Base-by-base conservation (phyloP, 2,888 invertebrate genomes). In the Drosophila emarginata region DNA sequence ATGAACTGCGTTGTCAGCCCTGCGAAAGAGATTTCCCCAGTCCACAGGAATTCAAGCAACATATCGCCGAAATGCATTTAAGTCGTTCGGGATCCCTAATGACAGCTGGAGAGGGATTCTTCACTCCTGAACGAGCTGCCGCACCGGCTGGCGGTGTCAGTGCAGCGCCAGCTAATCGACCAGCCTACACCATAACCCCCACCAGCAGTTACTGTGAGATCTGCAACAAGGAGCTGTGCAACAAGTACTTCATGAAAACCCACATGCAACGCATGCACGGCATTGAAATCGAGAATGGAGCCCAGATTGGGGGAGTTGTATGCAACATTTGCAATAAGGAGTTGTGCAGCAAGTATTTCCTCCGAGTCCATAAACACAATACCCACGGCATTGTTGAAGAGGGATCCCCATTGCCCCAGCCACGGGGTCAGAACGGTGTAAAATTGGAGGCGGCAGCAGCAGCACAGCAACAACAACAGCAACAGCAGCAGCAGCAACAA, bases 211-310 rank as follows among this genome's bases (percentile, higher is more conserved):
- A 97, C 91, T 99, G 99, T 91, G 98, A 98, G 91, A 98, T 99
- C 76, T 99, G 99, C 92, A 98, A 99, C 93, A 99, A 99, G 92
- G 98, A 99, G 92, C 93, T 99, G 81, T 99, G 99, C 93, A 99
- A 99, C 93, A 99, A 99, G 92, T 99, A 99, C 91, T 99, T 99
- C 92, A 97, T 99, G 96, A 98, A 99, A 91, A 99, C 99, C 1
- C 99, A 99, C 93, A 99, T 99, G 97, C 96, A 98, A 90, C 95
- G 98, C 91, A 99, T 99, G 97, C 99, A 98, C 92, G 97, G 97
- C 52, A 98, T 98, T 85, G 97, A 97, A 90, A 95, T 98, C 58
- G 97, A 97, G 92, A 97, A 97, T 89, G 97, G 97, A 18, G 96
- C 97, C 37, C 97, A 97, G 91, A 96, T 97, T 40, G 97, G 97